Evolutionary conservation across 2,888 invertebrate genomes (phyloP).

Genomic region (Drosophila greeni): DNA sequence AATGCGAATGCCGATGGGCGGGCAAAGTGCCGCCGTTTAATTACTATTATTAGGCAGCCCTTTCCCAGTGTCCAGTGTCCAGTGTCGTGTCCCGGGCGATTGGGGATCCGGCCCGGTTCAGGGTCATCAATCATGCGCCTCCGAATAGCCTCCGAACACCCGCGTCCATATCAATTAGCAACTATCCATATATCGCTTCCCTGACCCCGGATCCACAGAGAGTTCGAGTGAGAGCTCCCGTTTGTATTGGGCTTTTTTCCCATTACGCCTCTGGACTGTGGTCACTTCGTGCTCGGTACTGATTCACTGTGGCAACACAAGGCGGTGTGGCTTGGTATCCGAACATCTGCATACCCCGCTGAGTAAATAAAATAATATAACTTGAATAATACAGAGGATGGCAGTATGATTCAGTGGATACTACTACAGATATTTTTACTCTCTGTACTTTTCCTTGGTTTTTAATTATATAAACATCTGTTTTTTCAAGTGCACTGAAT

Average conservation of each 20-base stretch:
- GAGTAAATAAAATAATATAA: not conserved
- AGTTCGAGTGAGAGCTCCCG: constrained; percentile 9
- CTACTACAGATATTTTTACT: not conserved
- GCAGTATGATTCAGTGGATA: not conserved
- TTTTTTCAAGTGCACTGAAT: not conserved
- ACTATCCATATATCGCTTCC: constrained; percentile 21
- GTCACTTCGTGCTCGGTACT: constrained; percentile 35
- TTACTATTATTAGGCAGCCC: constrained; percentile 55
- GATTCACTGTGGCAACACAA: constrained; percentile 28
- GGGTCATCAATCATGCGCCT: constrained; percentile 56
- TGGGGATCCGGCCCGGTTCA: constrained; percentile 21
- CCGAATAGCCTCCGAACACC: constrained; percentile 14
- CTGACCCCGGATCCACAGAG: not conserved
- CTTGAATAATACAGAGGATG: not conserved
- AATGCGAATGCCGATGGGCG: constrained; percentile 47
- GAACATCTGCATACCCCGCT: constrained; percentile 14
- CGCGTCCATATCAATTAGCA: constrained; percentile 36
- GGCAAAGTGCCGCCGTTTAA: constrained; percentile 51
- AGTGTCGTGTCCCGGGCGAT: constrained; percentile 24
- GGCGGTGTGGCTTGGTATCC: not conserved
- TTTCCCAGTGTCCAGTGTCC: constrained; percentile 10
- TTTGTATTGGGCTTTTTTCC: constrained; percentile 50
- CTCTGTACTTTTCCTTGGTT: not conserved
- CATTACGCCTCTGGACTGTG: constrained; percentile 50
- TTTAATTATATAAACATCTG: not conserved